Conservation (phyloP, 2,113 vertebrate genomes). For the Xenopus tropicalis region UCB_Xtro_10.0 CM004448.2:90229501-90230000, state of each 20-base stretch:
- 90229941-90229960: slow-evolving; percentile 57
- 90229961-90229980: slow-evolving; percentile 66
- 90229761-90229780: slow-evolving; percentile 72
- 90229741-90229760: slow-evolving; percentile 79
- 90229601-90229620: slow-evolving; percentile 67
- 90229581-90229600: slow-evolving; percentile 68
- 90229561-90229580: slow-evolving; percentile 73
- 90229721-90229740: slow-evolving; percentile 74
- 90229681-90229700: slow-evolving; percentile 85
- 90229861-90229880: slow-evolving; percentile 68
- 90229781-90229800: slow-evolving; percentile 62
- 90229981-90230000: slow-evolving; percentile 79
- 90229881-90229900: slow-evolving; percentile 66
- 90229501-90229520: slow-evolving; percentile 6
- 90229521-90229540: slow-evolving; percentile 58
- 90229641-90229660: slow-evolving; percentile 93
- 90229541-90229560: slow-evolving; percentile 66
- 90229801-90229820: slow-evolving; percentile 62
- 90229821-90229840: slow-evolving; percentile 68
- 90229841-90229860: slow-evolving; percentile 66
- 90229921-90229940: slow-evolving; percentile 72
- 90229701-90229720: slow-evolving; percentile 88
- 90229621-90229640: slow-evolving; percentile 69
- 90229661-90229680: slow-evolving; percentile 84
- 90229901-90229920: slow-evolving; percentile 57